Evolutionary conservation across 1,140 invertebrate species (phyloP), one percentile per base, ranked within the genome.

Genomic region (Armadillidium nasatum): DNA sequence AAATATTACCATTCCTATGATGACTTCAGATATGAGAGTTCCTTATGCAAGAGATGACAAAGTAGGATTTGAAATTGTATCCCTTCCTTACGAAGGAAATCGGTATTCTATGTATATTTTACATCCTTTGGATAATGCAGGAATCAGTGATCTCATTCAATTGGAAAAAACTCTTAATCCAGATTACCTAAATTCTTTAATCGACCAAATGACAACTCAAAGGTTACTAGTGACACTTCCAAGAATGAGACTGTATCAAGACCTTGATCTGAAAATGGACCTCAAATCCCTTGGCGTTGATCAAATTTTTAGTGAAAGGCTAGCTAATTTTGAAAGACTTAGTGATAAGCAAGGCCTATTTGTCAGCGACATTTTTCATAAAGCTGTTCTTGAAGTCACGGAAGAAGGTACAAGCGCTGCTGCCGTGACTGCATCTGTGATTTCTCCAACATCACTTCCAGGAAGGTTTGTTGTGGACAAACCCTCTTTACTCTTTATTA

Each of bases 91-190:
- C 82, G 88, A 89, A 82, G 89, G 88, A 0, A 85, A 86, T 23
- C 83, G 87, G 78, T 86, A 87, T 0, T 87, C 88, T 1, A 91
- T 94, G 89, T 90, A 92, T 72, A 83, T 93, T 0, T 83, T 94
- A 0, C 84, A 92, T 22, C 92, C 92, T 0, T 85, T 84, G 44
- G 80, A 82, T 23, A 74, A 84, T 7, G 84, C 86, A 4, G 80
- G 79, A 2, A 23, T 45, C 0, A n/a, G 21, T 19, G 71, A 74
- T 0, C 74, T 93, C 1, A 83, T 86, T 0, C 83, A 85, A 13
- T 60, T 80, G 13, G 72, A 80, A 44, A 33, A 79, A 82, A 77
- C 80, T 76, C 33, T 78, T 2, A 54, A 74, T 3, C 46, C 69
- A 68, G 72, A 19, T 23, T 21, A 44, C 7, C 72, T 81, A 3